phyloP scores from a whole-genome alignment of 2,888 invertebrate species.

The Aquatica leii region DNA sequence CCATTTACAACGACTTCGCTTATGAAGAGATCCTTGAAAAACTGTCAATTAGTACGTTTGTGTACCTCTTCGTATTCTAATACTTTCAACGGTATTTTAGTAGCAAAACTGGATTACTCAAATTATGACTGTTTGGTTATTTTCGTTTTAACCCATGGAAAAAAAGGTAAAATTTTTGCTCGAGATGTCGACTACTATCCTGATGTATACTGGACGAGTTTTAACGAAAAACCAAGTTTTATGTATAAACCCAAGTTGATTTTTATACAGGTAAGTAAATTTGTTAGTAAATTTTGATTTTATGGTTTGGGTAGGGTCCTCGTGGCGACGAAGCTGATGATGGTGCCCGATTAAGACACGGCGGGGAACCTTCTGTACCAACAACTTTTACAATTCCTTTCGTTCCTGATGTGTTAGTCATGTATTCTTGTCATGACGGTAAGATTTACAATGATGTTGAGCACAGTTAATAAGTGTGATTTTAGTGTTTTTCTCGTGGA shows the following conservation, averaged over 20 bases:
- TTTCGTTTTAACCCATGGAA: too few species aligned
- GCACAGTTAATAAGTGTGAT: too few species aligned
- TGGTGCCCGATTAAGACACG: conserved; percentile 58
- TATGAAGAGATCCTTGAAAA: conserved; percentile 71
- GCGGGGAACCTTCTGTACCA: conserved; percentile 40
- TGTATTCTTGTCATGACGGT: conserved; percentile 72
- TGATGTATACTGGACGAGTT: conserved; percentile 67
- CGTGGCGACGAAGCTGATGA: conserved; percentile 68
- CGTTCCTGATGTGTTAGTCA: conserved; percentile 75
- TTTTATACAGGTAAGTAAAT: too few species aligned
- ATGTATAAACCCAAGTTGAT: conserved; percentile 70
- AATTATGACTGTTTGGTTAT: conserved; percentile 68
- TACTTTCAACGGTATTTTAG: conserved; percentile 68
- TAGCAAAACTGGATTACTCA: conserved; percentile 73
- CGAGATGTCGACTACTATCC: too few species aligned
- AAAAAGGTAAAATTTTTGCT: too few species aligned
- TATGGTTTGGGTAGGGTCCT: conserved; percentile 61
- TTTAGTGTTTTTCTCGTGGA: too few species aligned
- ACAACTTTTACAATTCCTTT: conserved; percentile 69
- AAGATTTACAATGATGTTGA: too few species aligned
- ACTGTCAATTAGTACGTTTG: conserved; percentile 66
- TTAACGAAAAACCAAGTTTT: conserved; percentile 66
- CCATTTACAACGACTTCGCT: conserved; percentile 72
- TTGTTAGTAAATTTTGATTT: neutral
- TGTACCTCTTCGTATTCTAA: conserved; percentile 68